Percentiles rank a stretch among this genome's conserved stretches.
These are phyloP conservation scores for Clarias platycephalus DNA, from an alignment of 2,797 vertebrate genomes.

Conservation along the genomic window DNA sequence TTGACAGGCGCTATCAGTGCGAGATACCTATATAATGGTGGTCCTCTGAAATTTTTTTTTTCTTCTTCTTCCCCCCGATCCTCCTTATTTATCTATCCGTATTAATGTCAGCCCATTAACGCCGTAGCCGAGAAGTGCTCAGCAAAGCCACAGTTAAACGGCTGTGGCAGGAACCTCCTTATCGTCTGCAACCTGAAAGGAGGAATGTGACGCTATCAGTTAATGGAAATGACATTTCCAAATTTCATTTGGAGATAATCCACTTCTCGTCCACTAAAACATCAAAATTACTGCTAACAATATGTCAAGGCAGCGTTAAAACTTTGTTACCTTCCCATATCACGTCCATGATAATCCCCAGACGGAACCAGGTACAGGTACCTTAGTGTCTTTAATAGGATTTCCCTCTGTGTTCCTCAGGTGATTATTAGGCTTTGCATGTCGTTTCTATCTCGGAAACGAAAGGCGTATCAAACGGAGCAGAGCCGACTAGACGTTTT, in stretches of 20 bases:
- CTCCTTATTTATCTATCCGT: conserved; percentile 93
- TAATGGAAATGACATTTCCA: conserved; percentile 92
- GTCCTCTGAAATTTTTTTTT: conserved; percentile 72
- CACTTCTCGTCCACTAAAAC: conserved; percentile 90
- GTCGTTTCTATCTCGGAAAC: conserved; percentile 62
- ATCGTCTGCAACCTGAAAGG: conserved; percentile 89
- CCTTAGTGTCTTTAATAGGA: conserved; percentile 70
- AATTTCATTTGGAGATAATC: conserved; percentile 91
- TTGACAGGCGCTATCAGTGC: conserved; percentile 84
- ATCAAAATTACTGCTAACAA: conserved; percentile 87
- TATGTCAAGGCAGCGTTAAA: conserved; percentile 83
- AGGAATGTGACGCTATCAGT: conserved; percentile 93
- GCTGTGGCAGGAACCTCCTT: conserved; percentile 86
- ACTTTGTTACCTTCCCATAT: conserved; percentile 80
- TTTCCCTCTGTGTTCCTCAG: conserved; percentile 68
- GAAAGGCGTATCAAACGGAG: conserved; percentile 44
- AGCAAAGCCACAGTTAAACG: conserved; percentile 88
- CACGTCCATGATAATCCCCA: conserved; percentile 76
- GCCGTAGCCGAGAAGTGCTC: conserved; percentile 84
- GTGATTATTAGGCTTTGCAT: conserved; percentile 66
- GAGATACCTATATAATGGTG: conserved; percentile 83
- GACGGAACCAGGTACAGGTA: conserved; percentile 77
- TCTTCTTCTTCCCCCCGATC: conserved; percentile 59
- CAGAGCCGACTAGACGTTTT: conserved; percentile 12
- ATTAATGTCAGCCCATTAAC: conserved; percentile 98